These are phyloP conservation scores for Hydropsyche tenuis DNA, from an alignment of 1,140 invertebrate species.

Conservation along the genomic window DNA sequence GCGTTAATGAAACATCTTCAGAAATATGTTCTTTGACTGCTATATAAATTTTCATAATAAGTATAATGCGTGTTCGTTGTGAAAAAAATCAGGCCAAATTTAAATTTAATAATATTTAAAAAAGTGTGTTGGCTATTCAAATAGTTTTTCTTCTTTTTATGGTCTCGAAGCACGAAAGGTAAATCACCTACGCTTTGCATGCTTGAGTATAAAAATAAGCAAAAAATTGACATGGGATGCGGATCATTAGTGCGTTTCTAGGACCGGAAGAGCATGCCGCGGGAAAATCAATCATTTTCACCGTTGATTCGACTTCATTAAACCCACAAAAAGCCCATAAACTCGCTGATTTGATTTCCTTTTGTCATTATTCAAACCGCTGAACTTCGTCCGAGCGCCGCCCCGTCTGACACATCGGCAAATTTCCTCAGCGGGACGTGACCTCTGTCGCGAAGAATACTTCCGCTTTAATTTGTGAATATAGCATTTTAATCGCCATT, in stretches of 20 bases:
- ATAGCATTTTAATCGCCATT: not conserved
- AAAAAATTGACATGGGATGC: not conserved
- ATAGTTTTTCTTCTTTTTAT: no score
- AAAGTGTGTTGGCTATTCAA: no score
- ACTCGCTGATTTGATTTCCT: constrained; percentile 18
- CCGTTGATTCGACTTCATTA: constrained; percentile 10
- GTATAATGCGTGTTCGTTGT: no score
- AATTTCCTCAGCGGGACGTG: not conserved
- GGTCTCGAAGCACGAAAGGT: not conserved
- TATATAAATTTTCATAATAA: no score
- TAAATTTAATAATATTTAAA: no score
- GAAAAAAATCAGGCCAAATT: no score
- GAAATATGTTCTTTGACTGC: not conserved
- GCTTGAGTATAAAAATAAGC: not conserved
- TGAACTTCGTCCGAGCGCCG: not conserved
- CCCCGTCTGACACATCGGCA: not conserved
- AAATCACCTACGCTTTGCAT: constrained; percentile 5
- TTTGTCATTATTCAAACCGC: not conserved
- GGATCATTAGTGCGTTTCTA: constrained; percentile 5
- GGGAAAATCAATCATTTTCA: constrained; percentile 20
- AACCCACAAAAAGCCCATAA: not conserved
- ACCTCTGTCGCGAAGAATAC: not conserved
- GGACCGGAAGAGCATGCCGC: constrained; percentile 22
- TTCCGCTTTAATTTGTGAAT: constrained; percentile 5
- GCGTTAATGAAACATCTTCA: not conserved